Conservation (phyloP, 2,797 vertebrate genomes). For the Hippoglossus hippoglossus region DNA sequence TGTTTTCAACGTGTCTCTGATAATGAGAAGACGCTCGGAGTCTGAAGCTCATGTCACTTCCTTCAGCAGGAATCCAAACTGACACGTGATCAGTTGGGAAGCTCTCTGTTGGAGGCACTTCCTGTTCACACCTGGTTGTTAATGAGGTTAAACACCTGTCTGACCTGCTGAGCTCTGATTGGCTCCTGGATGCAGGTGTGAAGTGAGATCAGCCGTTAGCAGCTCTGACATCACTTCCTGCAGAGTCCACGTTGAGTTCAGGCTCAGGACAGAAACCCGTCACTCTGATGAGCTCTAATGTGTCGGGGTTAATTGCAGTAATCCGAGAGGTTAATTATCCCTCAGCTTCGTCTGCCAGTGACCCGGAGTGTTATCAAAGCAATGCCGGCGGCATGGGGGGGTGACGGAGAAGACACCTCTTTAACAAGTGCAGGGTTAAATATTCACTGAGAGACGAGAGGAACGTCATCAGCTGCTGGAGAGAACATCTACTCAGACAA, state of each 20-base stretch:
- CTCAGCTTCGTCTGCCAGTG: conserved; percentile 64
- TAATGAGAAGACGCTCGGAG: no score
- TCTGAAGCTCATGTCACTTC: no score
- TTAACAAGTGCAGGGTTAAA: conserved; percentile 75
- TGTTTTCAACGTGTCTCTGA: no score
- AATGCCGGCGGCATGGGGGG: conserved; percentile 63
- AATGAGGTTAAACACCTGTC: not conserved
- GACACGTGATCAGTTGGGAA: no score
- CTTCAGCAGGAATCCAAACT: no score
- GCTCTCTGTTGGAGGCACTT: no score
- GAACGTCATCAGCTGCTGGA: not conserved
- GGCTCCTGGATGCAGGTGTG: not conserved
- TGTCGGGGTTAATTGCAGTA: conserved; percentile 86
- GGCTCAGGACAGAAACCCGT: conserved; percentile 47
- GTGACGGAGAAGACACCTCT: conserved; percentile 75
- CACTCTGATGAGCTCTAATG: conserved; percentile 81
- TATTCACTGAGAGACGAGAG: conserved; percentile 58
- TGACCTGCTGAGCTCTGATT: conserved; percentile 3
- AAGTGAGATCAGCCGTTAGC: not conserved
- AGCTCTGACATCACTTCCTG: conserved; percentile 47
- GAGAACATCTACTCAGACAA: no score
- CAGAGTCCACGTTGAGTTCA: conserved; percentile 22
- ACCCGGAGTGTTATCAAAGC: conserved; percentile 76
- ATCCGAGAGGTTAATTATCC: conserved; percentile 88
- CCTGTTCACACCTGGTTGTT: not conserved